Percentiles rank a stretch among this genome's conserved stretches.
These are phyloP conservation scores for Zaprionus tsacasi DNA, from an alignment of 1,140 invertebrate species.

Conservation along the genomic window DNA sequence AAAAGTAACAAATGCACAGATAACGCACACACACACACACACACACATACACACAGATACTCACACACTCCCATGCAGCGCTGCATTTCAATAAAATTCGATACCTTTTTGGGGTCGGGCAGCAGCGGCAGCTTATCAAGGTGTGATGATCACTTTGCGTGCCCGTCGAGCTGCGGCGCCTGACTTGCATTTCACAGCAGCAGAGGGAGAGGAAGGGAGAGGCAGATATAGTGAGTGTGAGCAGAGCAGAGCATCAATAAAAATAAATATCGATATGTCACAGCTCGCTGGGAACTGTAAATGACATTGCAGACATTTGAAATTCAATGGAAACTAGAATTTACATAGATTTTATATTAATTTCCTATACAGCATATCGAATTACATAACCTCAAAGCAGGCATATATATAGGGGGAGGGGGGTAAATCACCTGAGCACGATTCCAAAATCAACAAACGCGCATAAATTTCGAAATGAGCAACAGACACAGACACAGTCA, in stretches of 20 bases:
- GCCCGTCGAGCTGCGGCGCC: conserved; percentile 66
- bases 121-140: conserved; percentile 60
- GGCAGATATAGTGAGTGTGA: background rate
- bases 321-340: conserved; percentile 23
- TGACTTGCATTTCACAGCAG: conserved; percentile 78
- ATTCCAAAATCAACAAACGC: conserved; percentile 66
- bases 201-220: background rate
- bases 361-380: background rate
- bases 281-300: conserved; percentile 54
- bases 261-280: conserved; percentile 81
- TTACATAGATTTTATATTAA: conserved; percentile 6
- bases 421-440: conserved; percentile 41
- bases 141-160: conserved; percentile 81
- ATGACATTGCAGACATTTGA: conserved; percentile 66
- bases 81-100: conserved; percentile 82
- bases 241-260: conserved; percentile 61
- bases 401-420: background rate
- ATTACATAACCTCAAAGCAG: background rate
- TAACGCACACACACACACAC: conserved; percentile 57
- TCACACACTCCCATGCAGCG: conserved; percentile 40
- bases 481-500: conserved; percentile 22
- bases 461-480: conserved; percentile 75
- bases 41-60: conserved; percentile 23
- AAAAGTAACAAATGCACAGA: conserved; percentile 81
- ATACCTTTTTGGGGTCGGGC: conserved; percentile 61